These are phyloP conservation scores for Tetramorium alpestre DNA, from an alignment of 1,140 invertebrate species.

Conservation along the genomic window DNA sequence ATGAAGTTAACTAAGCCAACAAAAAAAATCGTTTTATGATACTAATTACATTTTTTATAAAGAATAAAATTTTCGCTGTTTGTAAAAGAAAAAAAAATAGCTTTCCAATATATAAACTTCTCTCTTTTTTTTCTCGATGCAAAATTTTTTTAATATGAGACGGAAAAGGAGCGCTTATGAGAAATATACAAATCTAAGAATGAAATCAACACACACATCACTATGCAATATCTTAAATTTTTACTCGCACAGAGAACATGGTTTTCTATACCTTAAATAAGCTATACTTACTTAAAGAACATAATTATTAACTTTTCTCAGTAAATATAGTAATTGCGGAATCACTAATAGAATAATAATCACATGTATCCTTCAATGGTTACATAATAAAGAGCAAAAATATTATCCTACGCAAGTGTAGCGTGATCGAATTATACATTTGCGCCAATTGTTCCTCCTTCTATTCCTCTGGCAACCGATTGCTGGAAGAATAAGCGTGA, in stretches of 20 bases:
- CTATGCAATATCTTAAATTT: slow-evolving; percentile 10
- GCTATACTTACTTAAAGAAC: slow-evolving; percentile 57
- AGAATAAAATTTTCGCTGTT: neutral
- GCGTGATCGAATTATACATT: neutral
- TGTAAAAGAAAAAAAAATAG: neutral
- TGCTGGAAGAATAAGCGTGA: neutral
- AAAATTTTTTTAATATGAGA: neutral
- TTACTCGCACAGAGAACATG: slow-evolving; percentile 35
- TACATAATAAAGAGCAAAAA: slow-evolving; percentile 12
- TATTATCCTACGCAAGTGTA: neutral
- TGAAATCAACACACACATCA: neutral
- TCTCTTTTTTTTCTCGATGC: neutral
- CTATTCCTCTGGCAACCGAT: neutral
- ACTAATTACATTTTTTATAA: neutral
- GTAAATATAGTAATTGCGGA: neutral
- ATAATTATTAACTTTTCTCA: slow-evolving; percentile 46
- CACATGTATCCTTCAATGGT: neutral
- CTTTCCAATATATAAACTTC: neutral
- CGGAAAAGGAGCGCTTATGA: neutral
- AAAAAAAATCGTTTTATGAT: neutral
- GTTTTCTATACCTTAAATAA: slow-evolving; percentile 34
- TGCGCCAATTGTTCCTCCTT: neutral
- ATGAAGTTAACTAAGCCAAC: neutral
- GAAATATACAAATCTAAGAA: neutral
- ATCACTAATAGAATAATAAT: neutral